phyloP scores from a whole-genome alignment of 92 coral and sea anemone species.

The Palythoa heliodiscus region DNA sequence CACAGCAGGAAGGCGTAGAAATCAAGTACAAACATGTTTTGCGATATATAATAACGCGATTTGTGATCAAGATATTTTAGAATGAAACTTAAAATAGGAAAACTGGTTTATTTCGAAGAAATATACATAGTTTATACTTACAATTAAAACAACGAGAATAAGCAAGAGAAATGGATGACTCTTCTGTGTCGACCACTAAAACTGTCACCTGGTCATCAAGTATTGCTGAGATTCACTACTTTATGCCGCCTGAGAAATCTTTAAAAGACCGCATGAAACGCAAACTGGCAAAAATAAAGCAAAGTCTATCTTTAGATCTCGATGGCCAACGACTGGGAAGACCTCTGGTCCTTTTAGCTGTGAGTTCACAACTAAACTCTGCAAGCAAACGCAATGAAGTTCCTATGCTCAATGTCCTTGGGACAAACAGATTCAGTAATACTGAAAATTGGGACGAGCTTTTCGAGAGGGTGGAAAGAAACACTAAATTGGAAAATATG shows the following conservation, averaged over 20 bases:
- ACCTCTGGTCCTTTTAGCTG: not conserved
- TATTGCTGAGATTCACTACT: constrained; percentile 6
- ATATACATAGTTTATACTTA: not conserved
- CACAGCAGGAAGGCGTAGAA: too few relatives aligned
- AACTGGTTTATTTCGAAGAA: not conserved
- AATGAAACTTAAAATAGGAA: not conserved
- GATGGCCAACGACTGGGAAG: not conserved
- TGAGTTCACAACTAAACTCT: not conserved
- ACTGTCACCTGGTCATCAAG: constrained; percentile 28
- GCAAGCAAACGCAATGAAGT: not conserved
- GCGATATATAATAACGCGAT: too few relatives aligned
- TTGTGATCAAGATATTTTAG: too few relatives aligned
- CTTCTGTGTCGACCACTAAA: not conserved
- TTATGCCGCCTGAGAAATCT: constrained; percentile 23
- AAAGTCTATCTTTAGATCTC: not conserved
- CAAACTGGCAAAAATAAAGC: constrained; percentile 9
- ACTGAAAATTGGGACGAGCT: constrained; percentile 3
- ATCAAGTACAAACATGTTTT: too few relatives aligned
- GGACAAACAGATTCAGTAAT: not conserved
- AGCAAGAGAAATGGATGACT: not conserved
- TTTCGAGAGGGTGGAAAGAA: not conserved
- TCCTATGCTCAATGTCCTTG: too few relatives aligned
- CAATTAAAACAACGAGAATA: not conserved
- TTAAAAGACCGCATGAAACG: constrained; percentile 21
- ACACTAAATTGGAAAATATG: not conserved